Conservation (phyloP, 2,888 invertebrate genomes). For the Leptinotarsa juncta region DNA sequence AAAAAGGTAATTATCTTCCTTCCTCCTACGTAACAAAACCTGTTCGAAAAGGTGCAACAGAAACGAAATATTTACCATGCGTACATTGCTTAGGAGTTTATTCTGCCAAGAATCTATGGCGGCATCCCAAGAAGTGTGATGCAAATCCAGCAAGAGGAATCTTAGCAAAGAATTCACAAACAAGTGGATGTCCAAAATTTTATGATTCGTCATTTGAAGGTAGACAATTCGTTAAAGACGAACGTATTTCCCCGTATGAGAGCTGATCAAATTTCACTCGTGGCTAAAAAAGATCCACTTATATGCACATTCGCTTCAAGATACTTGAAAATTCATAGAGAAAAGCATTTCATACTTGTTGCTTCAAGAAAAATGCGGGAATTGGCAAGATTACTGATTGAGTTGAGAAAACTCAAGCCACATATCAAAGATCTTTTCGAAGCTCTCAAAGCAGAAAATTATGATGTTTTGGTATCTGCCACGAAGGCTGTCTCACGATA, state of each 20-base stretch:
- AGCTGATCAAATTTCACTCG: conserved; percentile 23
- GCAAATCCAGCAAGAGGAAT: conserved; percentile 19
- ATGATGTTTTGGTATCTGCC: conserved; percentile 20
- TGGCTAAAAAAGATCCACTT: conserved; percentile 25
- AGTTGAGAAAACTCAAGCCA: conserved; percentile 23
- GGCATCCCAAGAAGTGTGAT: conserved; percentile 29
- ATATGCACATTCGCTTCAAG: conserved; percentile 29
- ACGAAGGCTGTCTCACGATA: conserved; percentile 29
- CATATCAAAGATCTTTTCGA: conserved; percentile 13
- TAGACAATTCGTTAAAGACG: conserved; percentile 26
- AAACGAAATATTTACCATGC: conserved; percentile 26
- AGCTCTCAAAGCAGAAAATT: conserved; percentile 12
- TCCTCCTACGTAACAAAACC: conserved; percentile 16
- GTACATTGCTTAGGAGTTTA: conserved; percentile 27
- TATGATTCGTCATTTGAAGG: conserved; percentile 9
- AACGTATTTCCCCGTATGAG: conserved; percentile 35
- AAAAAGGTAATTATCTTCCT: conserved; percentile 33
- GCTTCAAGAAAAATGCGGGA: conserved; percentile 26
- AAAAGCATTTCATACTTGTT: conserved; percentile 9
- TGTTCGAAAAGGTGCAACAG: conserved; percentile 3
- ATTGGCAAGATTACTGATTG: conserved; percentile 16
- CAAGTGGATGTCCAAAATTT: conserved; percentile 24
- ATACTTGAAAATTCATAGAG: conserved; percentile 19
- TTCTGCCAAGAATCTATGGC: conserved; percentile 27
- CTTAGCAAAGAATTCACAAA: conserved; percentile 16